These are phyloP conservation scores for Babylonia areolata DNA, from an alignment of 1,140 invertebrate genomes.

Conservation along the genomic window DNA sequence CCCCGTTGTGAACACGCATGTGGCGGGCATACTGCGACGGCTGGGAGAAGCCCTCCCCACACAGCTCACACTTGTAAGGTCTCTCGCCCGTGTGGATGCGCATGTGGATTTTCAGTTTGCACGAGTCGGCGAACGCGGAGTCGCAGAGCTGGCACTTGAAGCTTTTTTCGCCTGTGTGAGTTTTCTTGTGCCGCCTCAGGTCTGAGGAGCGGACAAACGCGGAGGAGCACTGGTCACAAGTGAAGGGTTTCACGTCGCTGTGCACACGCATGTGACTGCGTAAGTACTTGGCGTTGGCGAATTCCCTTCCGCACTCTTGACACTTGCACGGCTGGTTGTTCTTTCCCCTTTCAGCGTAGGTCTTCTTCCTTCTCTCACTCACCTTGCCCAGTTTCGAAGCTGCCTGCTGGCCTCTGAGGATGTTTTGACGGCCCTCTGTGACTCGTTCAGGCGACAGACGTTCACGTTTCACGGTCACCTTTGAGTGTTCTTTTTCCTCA, in stretches of 20 bases:
- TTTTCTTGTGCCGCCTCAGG: slow-evolving; percentile 52
- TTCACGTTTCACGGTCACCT: too few relatives aligned
- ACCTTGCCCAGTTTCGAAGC: too few relatives aligned
- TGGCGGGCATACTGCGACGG: background rate
- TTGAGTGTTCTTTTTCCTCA: too few relatives aligned
- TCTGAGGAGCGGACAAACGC: slow-evolving; percentile 75
- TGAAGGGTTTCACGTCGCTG: slow-evolving; percentile 55
- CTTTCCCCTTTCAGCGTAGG: too few relatives aligned
- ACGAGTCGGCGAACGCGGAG: slow-evolving; percentile 75
- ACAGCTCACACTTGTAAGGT: slow-evolving; percentile 31
- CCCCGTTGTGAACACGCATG: slow-evolving; percentile 17
- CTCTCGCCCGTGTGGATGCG: slow-evolving; percentile 79
- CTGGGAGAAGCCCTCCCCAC: slow-evolving; percentile 9
- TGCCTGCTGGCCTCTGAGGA: too few relatives aligned
- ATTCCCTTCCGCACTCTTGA: slow-evolving; percentile 7
- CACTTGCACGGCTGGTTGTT: background rate
- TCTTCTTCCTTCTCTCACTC: too few relatives aligned
- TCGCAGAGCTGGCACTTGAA: slow-evolving; percentile 55
- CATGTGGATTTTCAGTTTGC: slow-evolving; percentile 54
- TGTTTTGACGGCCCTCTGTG: too few relatives aligned
- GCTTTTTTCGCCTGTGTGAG: slow-evolving; percentile 54
- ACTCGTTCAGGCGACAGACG: too few relatives aligned
- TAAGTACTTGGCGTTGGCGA: slow-evolving; percentile 74
- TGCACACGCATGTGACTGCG: slow-evolving; percentile 54
- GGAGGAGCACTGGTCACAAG: slow-evolving; percentile 50